Conservation (phyloP, 2,888 invertebrate species). For the Netelia inedita region DNA sequence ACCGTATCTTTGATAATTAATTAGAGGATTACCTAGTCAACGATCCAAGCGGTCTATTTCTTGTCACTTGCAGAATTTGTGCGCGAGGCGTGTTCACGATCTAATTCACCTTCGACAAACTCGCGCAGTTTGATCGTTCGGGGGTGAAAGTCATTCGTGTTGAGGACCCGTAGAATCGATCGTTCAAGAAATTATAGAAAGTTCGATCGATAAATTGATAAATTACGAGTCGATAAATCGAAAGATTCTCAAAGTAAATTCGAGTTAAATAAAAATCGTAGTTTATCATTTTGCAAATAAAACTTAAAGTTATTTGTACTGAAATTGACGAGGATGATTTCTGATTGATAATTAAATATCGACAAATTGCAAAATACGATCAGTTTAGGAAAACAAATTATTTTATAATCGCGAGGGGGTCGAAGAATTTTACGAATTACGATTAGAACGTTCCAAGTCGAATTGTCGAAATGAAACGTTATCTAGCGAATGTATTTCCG, state of each 20-base stretch:
- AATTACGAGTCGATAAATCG: no score
- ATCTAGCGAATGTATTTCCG: neutral
- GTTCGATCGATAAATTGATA: no score
- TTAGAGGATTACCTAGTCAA: constrained; percentile 37
- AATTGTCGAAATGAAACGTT: neutral
- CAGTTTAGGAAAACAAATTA: no score
- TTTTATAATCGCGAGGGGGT: no score
- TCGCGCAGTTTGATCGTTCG: neutral
- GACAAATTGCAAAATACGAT: no score
- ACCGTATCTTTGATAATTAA: constrained; percentile 58
- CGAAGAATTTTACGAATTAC: no score
- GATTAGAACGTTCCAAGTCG: no score
- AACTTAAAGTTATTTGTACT: neutral
- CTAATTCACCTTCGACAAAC: neutral
- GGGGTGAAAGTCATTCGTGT: neutral
- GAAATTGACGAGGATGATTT: neutral
- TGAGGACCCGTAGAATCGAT: neutral
- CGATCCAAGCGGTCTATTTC: constrained; percentile 6
- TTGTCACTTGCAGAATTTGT: constrained; percentile 23
- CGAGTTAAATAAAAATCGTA: no score
- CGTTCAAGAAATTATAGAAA: neutral
- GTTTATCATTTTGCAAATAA: no score
- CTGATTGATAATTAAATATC: neutral
- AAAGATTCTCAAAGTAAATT: no score
- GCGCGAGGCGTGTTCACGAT: neutral